phyloP scores from a whole-genome alignment of 1,140 invertebrate genomes.

The Euglossa dilemma region DNA sequence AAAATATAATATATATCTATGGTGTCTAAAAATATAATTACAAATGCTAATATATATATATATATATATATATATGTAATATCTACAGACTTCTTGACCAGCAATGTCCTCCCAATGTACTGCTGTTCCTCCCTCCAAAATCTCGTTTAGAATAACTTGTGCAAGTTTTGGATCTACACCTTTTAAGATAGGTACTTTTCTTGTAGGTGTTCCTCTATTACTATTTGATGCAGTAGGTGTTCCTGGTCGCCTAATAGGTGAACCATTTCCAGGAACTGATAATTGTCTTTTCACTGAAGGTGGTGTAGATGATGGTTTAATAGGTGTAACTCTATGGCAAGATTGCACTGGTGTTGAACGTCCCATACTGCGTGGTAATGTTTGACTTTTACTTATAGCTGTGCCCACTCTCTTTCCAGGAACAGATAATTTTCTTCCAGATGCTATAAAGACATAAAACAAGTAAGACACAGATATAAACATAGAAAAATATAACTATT shows the following conservation, averaged over 20 bases:
- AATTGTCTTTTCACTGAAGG: constrained; percentile 91
- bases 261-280: constrained; percentile 86
- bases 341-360: constrained; percentile 84
- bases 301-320: constrained; percentile 89
- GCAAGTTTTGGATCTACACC: constrained; percentile 95
- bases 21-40: no score
- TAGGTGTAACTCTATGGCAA: constrained; percentile 83
- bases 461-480: neutral
- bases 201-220: constrained; percentile 76
- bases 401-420: constrained; percentile 86
- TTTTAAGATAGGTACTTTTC: constrained; percentile 83
- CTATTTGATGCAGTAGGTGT: constrained; percentile 81
- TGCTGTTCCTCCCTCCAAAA: constrained; percentile 90
- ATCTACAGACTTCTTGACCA: constrained; percentile 87
- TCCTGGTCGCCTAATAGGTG: constrained; percentile 85
- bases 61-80: neutral
- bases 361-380: constrained; percentile 91
- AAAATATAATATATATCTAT: no score
- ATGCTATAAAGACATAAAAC: constrained; percentile 80
- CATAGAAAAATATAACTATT: constrained; percentile 1
- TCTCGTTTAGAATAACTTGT: constrained; percentile 86
- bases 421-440: constrained; percentile 88
- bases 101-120: constrained; percentile 97
- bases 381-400: constrained; percentile 90
- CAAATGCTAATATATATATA: no score